Base-by-base conservation (phyloP, 2,797 vertebrate genomes). In the Cetoscarus ocellatus region DNA sequence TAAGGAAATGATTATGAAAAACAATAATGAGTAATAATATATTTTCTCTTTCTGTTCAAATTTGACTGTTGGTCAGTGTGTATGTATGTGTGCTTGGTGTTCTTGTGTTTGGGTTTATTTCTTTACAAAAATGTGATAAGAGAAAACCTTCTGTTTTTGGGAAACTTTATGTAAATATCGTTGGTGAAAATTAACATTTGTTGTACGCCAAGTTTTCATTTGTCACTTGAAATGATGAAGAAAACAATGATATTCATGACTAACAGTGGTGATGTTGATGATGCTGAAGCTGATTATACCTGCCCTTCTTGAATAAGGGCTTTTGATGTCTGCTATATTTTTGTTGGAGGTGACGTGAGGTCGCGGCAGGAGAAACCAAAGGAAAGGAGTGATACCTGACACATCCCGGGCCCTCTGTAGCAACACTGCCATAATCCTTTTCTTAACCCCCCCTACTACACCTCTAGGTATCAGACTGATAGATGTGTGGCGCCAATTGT, bases 221-320 rank as follows among this genome's bases (percentile, higher is more conserved):
- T 91, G 85, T 93, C 91, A 93, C 91, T 92, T 88, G 82, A 94
- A 90, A 82, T 73, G 84, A 91, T 85, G 84, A 90, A 73, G 77
- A 91, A 90, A 93, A 91, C 73, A 82, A 86, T 57, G 82, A 91
- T 86, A 70, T 91, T 88, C 79, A 82, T 88, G 87, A 89, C 83
- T 85, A 86, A 84, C 86, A 75, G 82, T 92, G 91, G 85, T 90
- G 89, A 90, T 88, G 85, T 86, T 88, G 85, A 89, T 70, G 77
- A 89, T 79, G 87, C 90, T 84, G 76, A 91, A 79, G 78, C 86
- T 84, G 88, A 91, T 90, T 89, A 86, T 89, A 88, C 76, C 86
- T 70, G 92, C 93, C 92, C 94, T 95, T 94, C 93, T 95, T 93
- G 90, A 94, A 94, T 70, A 93, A 94, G 94, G 94, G 94, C 89